Percentiles rank a stretch among this genome's conserved stretches.
Evolutionary conservation across 1,140 invertebrate genomes (phyloP).

Genomic region (Danaus melanippus): DNA sequence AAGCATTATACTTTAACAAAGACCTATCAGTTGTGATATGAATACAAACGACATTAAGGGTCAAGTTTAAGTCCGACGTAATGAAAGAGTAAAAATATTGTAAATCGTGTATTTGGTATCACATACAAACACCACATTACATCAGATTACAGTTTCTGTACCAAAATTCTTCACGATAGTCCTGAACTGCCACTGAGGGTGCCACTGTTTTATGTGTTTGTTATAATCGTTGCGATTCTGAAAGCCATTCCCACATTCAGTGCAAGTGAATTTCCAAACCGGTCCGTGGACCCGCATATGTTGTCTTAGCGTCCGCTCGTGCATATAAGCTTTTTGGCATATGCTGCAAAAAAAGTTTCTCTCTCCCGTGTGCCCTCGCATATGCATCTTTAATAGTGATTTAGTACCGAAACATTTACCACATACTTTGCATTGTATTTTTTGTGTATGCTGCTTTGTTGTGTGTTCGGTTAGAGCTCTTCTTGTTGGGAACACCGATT

Average conservation of each 20-base stretch:
- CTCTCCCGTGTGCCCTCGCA: conserved; percentile 79
- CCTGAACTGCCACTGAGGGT: conserved; percentile 56
- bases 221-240: conserved; percentile 56
- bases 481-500: conserved; percentile 41
- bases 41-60: too few species aligned
- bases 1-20: too few species aligned
- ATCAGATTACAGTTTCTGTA: conserved; percentile 22
- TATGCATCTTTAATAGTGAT: conserved; percentile 80
- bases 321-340: conserved; percentile 76
- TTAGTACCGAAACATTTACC: conserved; percentile 71
- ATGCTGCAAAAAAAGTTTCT: conserved; percentile 74
- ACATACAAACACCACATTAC: neutral
- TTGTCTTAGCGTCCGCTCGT: conserved; percentile 79
- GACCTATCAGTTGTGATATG: too few species aligned
- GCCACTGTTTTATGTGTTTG: conserved; percentile 63
- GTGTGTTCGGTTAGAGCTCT: conserved; percentile 61
- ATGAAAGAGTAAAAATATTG: too few species aligned
- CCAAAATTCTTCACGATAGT: conserved; percentile 42
- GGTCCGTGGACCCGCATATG: conserved; percentile 78
- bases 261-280: conserved; percentile 69
- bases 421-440: conserved; percentile 72
- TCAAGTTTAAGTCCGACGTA: conserved; percentile 20
- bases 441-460: conserved; percentile 69
- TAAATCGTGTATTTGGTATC: too few species aligned
- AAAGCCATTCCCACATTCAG: conserved; percentile 71